Evolutionary conservation across 2,888 invertebrate species (phyloP).

Genomic region (Papilio demoleus): DNA sequence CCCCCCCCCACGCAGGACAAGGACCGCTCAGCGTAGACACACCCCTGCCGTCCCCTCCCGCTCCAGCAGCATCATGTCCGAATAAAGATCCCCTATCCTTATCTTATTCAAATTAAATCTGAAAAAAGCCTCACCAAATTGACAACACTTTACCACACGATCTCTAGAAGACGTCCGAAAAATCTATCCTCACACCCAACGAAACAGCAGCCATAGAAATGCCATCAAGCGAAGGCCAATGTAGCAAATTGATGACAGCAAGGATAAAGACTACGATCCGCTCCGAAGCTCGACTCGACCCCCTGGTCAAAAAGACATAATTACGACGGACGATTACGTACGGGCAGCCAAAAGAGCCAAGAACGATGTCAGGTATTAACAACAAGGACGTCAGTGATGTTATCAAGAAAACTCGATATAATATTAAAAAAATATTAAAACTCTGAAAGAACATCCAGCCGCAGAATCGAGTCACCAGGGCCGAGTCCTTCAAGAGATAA

Average conservation of each 20-base stretch:
- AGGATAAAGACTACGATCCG: slow-evolving; percentile 65
- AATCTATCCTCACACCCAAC: slow-evolving; percentile 75
- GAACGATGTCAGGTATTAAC: slow-evolving; percentile 85
- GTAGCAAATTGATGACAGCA: slow-evolving; percentile 62
- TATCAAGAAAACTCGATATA: slow-evolving; percentile 85
- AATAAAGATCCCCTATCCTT: slow-evolving; percentile 72
- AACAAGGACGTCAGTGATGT: slow-evolving; percentile 85
- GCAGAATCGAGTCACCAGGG: slow-evolving; percentile 84
- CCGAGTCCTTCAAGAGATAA: slow-evolving; percentile 81
- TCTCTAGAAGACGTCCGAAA: slow-evolving; percentile 85
- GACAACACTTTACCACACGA: no score
- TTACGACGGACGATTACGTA: no score
- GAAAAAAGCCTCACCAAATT: slow-evolving; percentile 86
- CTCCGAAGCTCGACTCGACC: slow-evolving; percentile 81
- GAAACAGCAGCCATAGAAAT: slow-evolving; percentile 71
- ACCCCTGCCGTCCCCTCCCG: slow-evolving; percentile 71
- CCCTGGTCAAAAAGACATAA: slow-evolving; percentile 85
- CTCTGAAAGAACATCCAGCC: slow-evolving; percentile 84
- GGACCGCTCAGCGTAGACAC: slow-evolving; percentile 68
- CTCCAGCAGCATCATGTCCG: slow-evolving; percentile 76
- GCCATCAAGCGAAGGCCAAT: slow-evolving; percentile 75
- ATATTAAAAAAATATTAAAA: no score
- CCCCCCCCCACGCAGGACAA: slow-evolving; percentile 59
- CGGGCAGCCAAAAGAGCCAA: slow-evolving; percentile 82
- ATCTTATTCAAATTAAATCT: slow-evolving; percentile 72